These are phyloP conservation scores for Lasioglossum villosulum DNA, from an alignment of 2,888 invertebrate genomes.

Conservation along the genomic window DNA sequence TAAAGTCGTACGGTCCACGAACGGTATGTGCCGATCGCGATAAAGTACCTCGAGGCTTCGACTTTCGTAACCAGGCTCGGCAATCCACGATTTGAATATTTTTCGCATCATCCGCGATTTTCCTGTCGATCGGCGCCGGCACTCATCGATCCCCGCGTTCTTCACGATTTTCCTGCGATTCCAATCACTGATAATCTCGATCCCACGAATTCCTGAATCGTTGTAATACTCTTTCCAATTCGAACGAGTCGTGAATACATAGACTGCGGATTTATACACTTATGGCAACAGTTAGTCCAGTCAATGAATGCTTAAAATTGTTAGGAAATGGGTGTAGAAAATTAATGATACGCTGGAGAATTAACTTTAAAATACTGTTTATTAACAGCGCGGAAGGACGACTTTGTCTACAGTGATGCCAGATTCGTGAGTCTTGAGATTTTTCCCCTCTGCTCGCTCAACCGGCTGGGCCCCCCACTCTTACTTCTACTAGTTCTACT, in stretches of 20 bases:
- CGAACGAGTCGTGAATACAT: too few species aligned
- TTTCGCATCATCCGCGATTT: slow-evolving; percentile 7
- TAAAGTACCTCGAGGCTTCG: neutral
- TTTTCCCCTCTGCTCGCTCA: too few species aligned
- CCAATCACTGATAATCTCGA: neutral
- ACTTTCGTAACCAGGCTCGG: slow-evolving; percentile 17
- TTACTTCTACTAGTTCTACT: too few species aligned
- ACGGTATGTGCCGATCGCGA: slow-evolving; percentile 18
- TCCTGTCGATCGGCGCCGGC: neutral
- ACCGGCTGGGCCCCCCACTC: too few species aligned
- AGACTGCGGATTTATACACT: neutral
- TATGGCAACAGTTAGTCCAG: neutral
- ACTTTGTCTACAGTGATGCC: too few species aligned
- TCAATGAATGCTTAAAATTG: too few species aligned
- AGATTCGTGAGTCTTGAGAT: too few species aligned
- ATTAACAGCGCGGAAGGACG: too few species aligned
- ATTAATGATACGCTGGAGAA: too few species aligned
- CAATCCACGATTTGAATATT: neutral
- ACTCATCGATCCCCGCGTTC: neutral
- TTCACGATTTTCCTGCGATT: neutral
- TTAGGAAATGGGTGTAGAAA: too few species aligned
- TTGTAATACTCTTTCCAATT: neutral
- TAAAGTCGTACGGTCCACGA: slow-evolving; percentile 30
- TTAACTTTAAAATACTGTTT: too few species aligned
- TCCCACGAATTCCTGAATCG: neutral